Evolutionary conservation across 1,140 invertebrate genomes (phyloP), one percentile per base, ranked within the genome.

Genomic region (Delia radicum): DNA sequence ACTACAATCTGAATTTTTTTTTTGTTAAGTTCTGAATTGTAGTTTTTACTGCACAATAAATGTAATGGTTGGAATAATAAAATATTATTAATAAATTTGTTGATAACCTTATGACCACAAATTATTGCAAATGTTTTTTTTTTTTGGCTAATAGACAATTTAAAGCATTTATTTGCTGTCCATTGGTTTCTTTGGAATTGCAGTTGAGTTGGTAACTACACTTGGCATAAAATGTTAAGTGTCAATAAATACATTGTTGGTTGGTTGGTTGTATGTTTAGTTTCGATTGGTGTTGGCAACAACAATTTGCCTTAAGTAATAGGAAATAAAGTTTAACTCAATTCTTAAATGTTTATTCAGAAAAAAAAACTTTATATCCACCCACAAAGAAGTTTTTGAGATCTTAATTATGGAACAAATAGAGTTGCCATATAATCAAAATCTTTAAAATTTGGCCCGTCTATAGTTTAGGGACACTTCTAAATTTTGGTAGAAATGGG

Each of bases 51-150:
- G 18, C 12, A 28, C 27, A 65, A 65, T 55, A 55, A 24, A 55
- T 55, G 46, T 55, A 21, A 55, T 55, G 48, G n/a, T 24, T 55
- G 21, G 7, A 67, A 67, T 67, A 67, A 67, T 67, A 67, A 67
- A 67, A 67, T 67, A 67, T 67, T 67, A 67, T 67, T 67, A 67
- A 67, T 67, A 67, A 67, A 67, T 67, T 67, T 67, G 28, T 67
- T 67, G 63, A 67, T 67, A 67, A 67, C 63, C 63, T 67, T 29
- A 31, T 67, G 27, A 67, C 63, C 63, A 67, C 63, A 67, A 67
- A 67, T 67, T 67, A 67, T 67, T 67, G 28, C 63, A 67, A 67
- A 67, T 31, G 33, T 12, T 67, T 67, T 65, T 31, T 12, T 67
- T 67, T 65, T 31, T 31, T 28, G 63, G 29, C 63, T 67, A 67